Evolutionary conservation across 2,113 vertebrate genomes (phyloP).

Genomic region (Glareola pratincola): DNA sequence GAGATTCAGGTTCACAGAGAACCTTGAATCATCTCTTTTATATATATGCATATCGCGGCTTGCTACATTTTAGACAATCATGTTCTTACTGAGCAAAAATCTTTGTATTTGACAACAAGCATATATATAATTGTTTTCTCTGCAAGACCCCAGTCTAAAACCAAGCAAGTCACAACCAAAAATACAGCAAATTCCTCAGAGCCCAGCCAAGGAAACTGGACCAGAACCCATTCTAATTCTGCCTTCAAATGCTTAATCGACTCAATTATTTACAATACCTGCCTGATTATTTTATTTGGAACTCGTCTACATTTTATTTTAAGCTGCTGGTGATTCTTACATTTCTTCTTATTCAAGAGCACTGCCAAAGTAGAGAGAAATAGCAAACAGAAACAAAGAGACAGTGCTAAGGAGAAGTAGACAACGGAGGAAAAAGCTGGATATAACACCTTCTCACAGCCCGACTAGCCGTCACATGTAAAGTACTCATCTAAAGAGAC

Average conservation of each 20-base stretch:
- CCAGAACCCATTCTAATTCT: background rate
- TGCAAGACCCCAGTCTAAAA: background rate
- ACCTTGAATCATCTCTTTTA: background rate
- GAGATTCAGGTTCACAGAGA: background rate
- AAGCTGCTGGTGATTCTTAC: background rate
- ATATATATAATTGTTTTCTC: background rate
- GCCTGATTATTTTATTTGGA: background rate
- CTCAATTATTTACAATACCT: background rate
- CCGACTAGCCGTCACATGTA: background rate
- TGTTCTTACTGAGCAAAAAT: background rate
- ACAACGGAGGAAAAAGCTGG: background rate
- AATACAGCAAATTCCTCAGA: background rate
- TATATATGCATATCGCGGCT: background rate
- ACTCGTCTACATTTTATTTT: background rate
- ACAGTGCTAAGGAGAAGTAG: background rate
- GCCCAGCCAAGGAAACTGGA: background rate
- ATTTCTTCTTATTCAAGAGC: background rate
- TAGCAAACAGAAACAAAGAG: background rate
- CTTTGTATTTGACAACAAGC: background rate
- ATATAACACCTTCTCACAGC: background rate
- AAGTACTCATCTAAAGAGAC: background rate
- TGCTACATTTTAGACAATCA: background rate
- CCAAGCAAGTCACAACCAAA: background rate
- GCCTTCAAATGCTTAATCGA: background rate
- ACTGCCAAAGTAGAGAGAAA: background rate